Conservation (phyloP, 1,140 invertebrate species). For the Oreohelix idahoensis region DNA sequence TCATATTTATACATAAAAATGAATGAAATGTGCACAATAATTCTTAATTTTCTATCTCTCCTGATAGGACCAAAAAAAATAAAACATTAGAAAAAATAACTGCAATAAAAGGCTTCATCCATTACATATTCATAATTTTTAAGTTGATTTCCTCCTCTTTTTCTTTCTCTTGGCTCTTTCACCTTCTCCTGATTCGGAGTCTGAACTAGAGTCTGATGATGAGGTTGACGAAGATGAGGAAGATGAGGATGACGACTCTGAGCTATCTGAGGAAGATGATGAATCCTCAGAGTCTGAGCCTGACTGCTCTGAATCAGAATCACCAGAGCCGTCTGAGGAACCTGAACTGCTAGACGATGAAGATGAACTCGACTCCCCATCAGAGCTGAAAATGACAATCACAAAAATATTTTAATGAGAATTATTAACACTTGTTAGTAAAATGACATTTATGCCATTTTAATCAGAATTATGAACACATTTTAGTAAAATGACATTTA, state of each 20-base stretch:
- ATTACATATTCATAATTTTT: too few relatives aligned
- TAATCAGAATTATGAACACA: too few relatives aligned
- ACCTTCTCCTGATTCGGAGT: background rate
- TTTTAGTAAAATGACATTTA: too few relatives aligned
- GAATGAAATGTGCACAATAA: too few relatives aligned
- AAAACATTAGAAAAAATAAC: too few relatives aligned
- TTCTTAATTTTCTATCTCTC: too few relatives aligned
- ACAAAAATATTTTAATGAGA: too few relatives aligned
- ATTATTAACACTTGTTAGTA: too few relatives aligned
- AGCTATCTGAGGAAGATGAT: background rate
- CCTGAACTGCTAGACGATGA: constrained; percentile 1
- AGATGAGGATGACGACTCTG: constrained; percentile 8
- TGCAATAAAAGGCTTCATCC: too few relatives aligned
- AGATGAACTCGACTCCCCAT: constrained; percentile 16
- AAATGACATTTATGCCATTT: too few relatives aligned
- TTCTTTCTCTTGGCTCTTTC: background rate
- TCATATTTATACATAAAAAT: too few relatives aligned
- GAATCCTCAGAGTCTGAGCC: background rate
- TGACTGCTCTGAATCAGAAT: background rate
- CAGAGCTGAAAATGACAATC: constrained; percentile 6
- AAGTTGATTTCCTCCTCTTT: constrained; percentile 2
- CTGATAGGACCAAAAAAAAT: too few relatives aligned
- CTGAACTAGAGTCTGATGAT: constrained; percentile 18
- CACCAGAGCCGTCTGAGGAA: constrained; percentile 3
- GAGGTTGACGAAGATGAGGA: constrained; percentile 10